phyloP scores from a whole-genome alignment of 2,888 invertebrate genomes.

The Metalampra italica region DNA sequence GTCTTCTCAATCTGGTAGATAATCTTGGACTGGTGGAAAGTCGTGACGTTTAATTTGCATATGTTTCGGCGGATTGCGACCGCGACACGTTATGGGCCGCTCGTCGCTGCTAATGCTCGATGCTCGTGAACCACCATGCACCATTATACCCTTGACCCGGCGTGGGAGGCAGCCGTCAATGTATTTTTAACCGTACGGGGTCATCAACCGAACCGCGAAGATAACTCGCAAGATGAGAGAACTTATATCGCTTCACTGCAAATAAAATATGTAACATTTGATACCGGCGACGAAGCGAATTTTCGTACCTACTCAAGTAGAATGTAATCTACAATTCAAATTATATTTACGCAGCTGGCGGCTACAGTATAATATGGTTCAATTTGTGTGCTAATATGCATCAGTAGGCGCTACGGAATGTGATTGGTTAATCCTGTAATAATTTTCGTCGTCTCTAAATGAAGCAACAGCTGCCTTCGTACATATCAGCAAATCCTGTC shows the following conservation, averaged over 20 bases:
- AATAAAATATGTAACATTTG: background rate
- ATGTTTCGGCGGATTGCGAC: slow-evolving; percentile 9
- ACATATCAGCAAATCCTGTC: background rate
- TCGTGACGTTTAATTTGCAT: slow-evolving; percentile 23
- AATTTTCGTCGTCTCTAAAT: slow-evolving; percentile 9
- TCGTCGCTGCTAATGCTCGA: slow-evolving; percentile 14
- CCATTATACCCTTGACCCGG: slow-evolving; percentile 53
- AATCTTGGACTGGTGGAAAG: slow-evolving; percentile 6
- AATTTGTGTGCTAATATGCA: slow-evolving; percentile 35
- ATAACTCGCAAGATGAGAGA: background rate
- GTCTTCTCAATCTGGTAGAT: background rate
- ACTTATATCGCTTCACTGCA: background rate
- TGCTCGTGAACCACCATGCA: slow-evolving; percentile 15
- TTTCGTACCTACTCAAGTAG: slow-evolving; percentile 9
- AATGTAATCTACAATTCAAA: slow-evolving; percentile 21
- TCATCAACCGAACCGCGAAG: slow-evolving; percentile 43
- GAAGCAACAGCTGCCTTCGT: slow-evolving; percentile 3
- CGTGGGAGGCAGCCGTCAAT: slow-evolving; percentile 51
- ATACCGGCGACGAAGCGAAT: background rate
- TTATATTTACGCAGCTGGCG: slow-evolving; percentile 30
- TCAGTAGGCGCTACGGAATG: slow-evolving; percentile 18
- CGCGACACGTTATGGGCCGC: slow-evolving; percentile 12
- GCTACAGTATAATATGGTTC: slow-evolving; percentile 16
- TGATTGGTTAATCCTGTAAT: slow-evolving; percentile 20
- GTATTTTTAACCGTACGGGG: slow-evolving; percentile 57